Base-by-base conservation (phyloP, 2,113 vertebrate genomes). In the Microtus oregoni region DNA sequence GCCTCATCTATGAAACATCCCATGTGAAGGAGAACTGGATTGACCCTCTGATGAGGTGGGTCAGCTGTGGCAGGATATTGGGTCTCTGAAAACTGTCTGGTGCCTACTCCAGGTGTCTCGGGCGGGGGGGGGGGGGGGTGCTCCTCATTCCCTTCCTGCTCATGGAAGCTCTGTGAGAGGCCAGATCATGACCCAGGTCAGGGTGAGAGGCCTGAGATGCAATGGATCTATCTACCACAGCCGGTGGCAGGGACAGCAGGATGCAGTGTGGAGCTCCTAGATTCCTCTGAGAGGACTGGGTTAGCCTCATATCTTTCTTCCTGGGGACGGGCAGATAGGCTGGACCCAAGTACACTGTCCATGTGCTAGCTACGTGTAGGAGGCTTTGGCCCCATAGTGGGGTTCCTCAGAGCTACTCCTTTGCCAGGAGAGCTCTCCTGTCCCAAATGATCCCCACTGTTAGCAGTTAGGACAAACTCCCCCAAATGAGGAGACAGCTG, bases 1-100 rank as follows among this genome's bases (percentile, higher is more conserved):
- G 98, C 98, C 98, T 95, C 7, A 89, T 99, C 96, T 99, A 99
- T 0, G 99, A 99, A 91, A 97, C 97, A 0, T 50, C 81, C 32
- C 98, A 99, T 6, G 99, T 99, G 87, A 98, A 98, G 76, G 95
- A 98, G 93, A 98, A 97, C 83, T 99, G 98, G 99, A 99, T 99
- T 35, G 94, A 86, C 2, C 99, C 99, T 38, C 97, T 99, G 94
- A 52, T 78, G 41, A 97, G 98, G 95, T 97, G 78, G 82, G 82
- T 79, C 1, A 4, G 7, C 11, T 0, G 1, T 2, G 7, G 5
- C 70, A 32, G 44, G n/a, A 28, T 0, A 14, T 2, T 3, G 0
- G 24, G 41, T 20, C 55, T 14, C 75, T 15, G 38, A 30, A 72
- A 22, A 28, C 38, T n/a, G 9, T 19, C 61, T 65, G 22, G 10